Base-by-base conservation (phyloP, 1,140 invertebrate genomes). In the Drosophila watanabei region DNA sequence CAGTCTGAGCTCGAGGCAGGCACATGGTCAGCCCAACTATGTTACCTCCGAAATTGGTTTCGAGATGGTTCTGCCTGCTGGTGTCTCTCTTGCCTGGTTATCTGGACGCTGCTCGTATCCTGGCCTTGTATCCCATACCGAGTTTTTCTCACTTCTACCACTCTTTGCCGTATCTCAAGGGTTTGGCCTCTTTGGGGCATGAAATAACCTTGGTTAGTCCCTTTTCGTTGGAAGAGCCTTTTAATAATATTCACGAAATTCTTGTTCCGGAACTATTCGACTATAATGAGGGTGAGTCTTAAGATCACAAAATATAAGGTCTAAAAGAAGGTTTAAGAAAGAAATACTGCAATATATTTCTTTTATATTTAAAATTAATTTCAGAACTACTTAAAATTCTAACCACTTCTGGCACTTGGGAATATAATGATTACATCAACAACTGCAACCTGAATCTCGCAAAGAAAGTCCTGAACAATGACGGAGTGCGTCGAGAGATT, bases 51-150 rank as follows among this genome's bases (percentile, higher is more conserved):
- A 51, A 20, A 4, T 63, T 30, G 20, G 16, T 51, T 28, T 16
- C 18, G 11, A 58, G 16, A 5, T 58, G 28, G 20, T 10, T 57
- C 9, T 24, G 13, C 0, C 9, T 52, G 14, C 10, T 68, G 45
- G 2, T 69, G 10, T 24, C 14, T 5, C 20, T 69, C 11, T 18
- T 49, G 14, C 54, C 66, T 7, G 54, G 37, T 10, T 71, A 20
- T 10, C 4, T 71, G 30, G 66, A 73, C 5, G 54, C 35, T 30
- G 70, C 52, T 4, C 51, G 37, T 2, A 73, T 73, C 8, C 45
- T 73, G 2, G 70, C 66, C 7, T 16, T 73, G 14, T 73, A 71
- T 58, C 65, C 65, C 13, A 49, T 71, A 49, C 65, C 65, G 0
- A 20, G 32, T n/a, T 39, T 37, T 3, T 72, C 70, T 2, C 70